phyloP scores from a whole-genome alignment of 2,888 invertebrate species.

The Pollenia labialis region DNA sequence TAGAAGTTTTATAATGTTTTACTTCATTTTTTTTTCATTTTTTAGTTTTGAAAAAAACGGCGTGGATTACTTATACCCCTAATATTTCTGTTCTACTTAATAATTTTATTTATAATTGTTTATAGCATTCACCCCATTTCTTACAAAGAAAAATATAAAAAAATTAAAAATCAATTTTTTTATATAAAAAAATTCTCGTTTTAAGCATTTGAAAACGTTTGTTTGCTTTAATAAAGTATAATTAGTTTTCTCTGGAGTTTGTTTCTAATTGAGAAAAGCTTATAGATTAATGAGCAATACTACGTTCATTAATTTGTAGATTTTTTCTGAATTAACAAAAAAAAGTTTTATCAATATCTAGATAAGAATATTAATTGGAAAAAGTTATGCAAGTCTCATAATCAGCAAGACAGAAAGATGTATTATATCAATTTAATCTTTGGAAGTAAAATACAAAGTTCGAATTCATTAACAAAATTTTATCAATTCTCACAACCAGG shows the following conservation, averaged over 20 bases:
- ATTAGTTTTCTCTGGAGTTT: conserved; percentile 47
- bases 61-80: no score
- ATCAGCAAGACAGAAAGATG: background rate
- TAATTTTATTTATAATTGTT: conserved; percentile 29
- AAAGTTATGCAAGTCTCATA: background rate
- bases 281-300: conserved; percentile 47
- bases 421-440: background rate
- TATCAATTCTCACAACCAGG: background rate
- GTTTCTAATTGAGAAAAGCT: conserved; percentile 37
- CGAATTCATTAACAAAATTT: background rate
- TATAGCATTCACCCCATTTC: conserved; percentile 50
- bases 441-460: background rate
- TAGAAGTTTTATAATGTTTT: no score
- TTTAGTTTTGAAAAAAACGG: no score
- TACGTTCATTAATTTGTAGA: conserved; percentile 31
- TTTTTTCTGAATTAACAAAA: background rate
- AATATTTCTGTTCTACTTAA: background rate
- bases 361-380: conserved; percentile 32
- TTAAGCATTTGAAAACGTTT: conserved; percentile 16
- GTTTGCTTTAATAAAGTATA: conserved; percentile 11
- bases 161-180: background rate
- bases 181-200: background rate
- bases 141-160: conserved; percentile 6
- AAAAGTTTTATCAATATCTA: conserved; percentile 3
- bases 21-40: no score